Evolutionary conservation across 1,140 invertebrate species (phyloP).

Genomic region (Mya arenaria): DNA sequence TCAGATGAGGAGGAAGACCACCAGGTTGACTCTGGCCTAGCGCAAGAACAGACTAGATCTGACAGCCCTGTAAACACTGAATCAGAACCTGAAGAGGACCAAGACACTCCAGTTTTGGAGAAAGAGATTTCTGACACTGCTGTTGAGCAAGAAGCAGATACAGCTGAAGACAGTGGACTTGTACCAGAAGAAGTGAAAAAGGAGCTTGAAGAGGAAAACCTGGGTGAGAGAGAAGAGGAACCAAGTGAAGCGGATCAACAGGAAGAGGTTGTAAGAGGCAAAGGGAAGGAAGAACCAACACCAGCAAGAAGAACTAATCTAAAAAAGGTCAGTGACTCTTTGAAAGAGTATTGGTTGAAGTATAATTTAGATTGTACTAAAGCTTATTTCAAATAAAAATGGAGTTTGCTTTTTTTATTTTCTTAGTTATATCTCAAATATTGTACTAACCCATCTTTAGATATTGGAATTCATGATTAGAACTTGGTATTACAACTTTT

Average conservation of each 20-base stretch:
- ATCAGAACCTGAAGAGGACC: background rate
- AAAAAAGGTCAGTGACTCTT: constrained; percentile 13
- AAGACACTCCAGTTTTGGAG: background rate
- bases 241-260: background rate
- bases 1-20: no score
- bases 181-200: background rate
- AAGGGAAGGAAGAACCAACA: background rate
- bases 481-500: background rate
- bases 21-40: no score
- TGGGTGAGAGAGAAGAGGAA: background rate
- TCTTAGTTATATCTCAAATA: background rate
- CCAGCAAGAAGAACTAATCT: constrained; percentile 6
- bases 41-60: no score
- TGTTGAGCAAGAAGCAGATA: background rate
- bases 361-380: background rate
- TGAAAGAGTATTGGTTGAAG: background rate
- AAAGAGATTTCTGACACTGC: background rate
- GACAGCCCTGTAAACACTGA: no score
- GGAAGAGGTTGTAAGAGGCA: background rate
- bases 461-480: no score
- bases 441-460: no score
- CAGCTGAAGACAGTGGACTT: background rate
- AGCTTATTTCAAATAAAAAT: background rate
- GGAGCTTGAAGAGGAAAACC: background rate
- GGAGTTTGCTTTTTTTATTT: background rate